A percentile compares a stretch with the other conserved stretches of the same genome.
These are phyloP conservation scores for Myrmophylax atrothorax DNA, from an alignment of 2,113 vertebrate genomes.

Conservation along the genomic window DNA sequence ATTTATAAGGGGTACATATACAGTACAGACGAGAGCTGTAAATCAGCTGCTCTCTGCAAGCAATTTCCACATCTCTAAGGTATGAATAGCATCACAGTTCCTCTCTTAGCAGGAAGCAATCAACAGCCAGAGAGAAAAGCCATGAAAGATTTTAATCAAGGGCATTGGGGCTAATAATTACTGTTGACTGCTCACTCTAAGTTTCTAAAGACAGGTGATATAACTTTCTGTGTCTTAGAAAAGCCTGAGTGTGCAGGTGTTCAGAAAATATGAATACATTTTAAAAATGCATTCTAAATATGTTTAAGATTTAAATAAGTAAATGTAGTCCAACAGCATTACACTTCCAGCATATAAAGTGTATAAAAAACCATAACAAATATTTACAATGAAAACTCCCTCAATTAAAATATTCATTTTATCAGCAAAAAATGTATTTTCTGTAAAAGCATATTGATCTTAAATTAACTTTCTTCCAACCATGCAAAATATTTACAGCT, in stretches of 20 bases:
- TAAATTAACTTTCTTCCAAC: not conserved
- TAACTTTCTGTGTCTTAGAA: not conserved
- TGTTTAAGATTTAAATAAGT: not conserved
- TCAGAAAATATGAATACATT: not conserved
- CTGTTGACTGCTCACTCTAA: not conserved
- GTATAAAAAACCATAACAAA: not conserved
- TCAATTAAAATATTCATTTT: not conserved
- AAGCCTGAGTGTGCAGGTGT: not conserved
- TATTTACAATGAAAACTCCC: not conserved
- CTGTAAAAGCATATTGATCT: not conserved
- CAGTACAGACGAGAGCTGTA: not conserved
- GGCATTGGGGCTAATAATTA: not conserved
- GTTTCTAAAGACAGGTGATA: not conserved
- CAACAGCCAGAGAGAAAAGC: not conserved
- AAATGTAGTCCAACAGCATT: not conserved
- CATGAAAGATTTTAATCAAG: not conserved
- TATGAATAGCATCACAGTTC: accelerated
- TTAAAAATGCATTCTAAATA: not conserved
- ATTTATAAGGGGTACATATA: not conserved
- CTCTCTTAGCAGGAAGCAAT: not conserved
- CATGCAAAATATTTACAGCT: not conserved
- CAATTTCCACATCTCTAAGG: not conserved
- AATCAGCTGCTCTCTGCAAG: not conserved
- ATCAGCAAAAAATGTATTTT: not conserved
- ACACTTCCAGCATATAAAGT: not conserved